Evolutionary conservation across 1,140 invertebrate genomes (phyloP), one percentile per base, ranked within the genome.

Genomic region (Batillaria attramentaria): DNA sequence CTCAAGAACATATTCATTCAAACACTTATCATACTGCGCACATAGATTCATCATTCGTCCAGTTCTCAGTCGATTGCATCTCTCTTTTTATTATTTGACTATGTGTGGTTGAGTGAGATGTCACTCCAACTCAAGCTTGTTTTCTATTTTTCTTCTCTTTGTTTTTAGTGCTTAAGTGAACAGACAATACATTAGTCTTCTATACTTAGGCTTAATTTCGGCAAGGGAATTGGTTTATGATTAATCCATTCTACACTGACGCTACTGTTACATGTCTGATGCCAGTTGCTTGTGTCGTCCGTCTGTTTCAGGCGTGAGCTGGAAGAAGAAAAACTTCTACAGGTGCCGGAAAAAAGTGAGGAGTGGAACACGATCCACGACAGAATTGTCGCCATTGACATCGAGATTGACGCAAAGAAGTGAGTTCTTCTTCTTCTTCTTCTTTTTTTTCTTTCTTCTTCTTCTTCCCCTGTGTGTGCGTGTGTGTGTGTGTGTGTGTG

Each of bases 361-460:
- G 77, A 84, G 28, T 77, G 79, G 54, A 43, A 72, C 1, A 74
- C 46, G 35, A 73, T 78, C 41, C 39, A 81, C 31, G 24, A 70
- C 13, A 83, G 75, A 46, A 84, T 86, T 33, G 62, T 79, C 16
- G 69, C 76, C 4, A 75, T 86, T 50, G 81, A 85, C 24, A 57
- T 72, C 46, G 80, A 85, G 28, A 81, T 86, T 35, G 76, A 80
- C 62, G 33, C 80, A 24, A 82, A 83, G 65, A 72, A 78, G 86
- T 87, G 76, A 81, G 81, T 69, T 13, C n/a, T 28, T 10, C 33
- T 50, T 50, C 46, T 50, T 24, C 13, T 13, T 50, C 13, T 10
- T 72, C 24, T 18, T 73, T 33, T 73, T n/a, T n/a, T n/a, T n/a
- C n/a, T n/a, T n/a, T n/a, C n/a, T n/a, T n/a, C n/a, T n/a, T n/a